Evolutionary conservation across 1,140 invertebrate species (phyloP), one percentile per base, ranked within the genome.

Genomic region (Aphidius ervi): DNA sequence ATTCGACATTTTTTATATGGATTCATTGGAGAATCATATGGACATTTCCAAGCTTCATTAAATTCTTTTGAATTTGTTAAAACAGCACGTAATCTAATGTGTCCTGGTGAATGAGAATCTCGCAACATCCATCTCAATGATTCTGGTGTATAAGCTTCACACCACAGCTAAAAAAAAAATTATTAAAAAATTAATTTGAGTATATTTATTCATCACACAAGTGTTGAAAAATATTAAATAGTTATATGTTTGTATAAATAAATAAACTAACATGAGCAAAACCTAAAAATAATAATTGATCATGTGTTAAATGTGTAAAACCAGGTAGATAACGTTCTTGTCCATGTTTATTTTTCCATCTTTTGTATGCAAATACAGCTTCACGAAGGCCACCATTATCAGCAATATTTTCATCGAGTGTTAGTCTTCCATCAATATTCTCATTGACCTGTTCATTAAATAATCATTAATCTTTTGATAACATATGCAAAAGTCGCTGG

Each of bases 271-370:
- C 90, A 78, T 94, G 93, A 37, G 88, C 92, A 76, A 88, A 94
- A n/a, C 88, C 84, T 8, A 96, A 83, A 78, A 93, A 98, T 72
- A 97, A 92, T 16, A 98, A 80, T 75, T 98, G 94, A 47, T 94
- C 85, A 48, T 87, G 84, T 2, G 85, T 87, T 50, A 87, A 87
- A 50, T 88, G 69, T 56, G 90, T 86, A 62, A 95, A 85, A 20
- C 92, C 92, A 0, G 93, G 92, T 42, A 95, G 74, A 60, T 82
- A 77, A 0, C 75, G 74, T 68, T 91, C 89, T 4, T 71, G 71
- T 1, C 86, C 86, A 57, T 82, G 70, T 58, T 82, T 79, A 40
- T 79, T 71, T 6, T 85, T 79, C 75, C 86, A 88, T 39, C 82
- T 81, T 65, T 83, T 80, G 65, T 93, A 90, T 9, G 92, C 93